Evolutionary conservation across 2,888 invertebrate species (phyloP), one percentile per base, ranked within the genome.

Genomic region (Troides aeacus): DNA sequence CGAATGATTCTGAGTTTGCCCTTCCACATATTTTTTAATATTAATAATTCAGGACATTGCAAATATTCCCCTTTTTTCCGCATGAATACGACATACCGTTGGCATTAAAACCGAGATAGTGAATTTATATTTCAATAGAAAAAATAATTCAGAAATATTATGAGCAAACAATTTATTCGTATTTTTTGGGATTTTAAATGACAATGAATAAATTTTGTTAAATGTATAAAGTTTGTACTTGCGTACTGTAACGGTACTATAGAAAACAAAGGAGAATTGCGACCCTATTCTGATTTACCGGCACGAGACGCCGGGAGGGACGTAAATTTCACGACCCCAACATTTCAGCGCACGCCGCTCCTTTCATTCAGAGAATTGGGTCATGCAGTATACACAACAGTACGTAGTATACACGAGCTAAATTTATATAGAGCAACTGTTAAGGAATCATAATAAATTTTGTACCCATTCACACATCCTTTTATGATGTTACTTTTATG

Each of bases 341-440:
- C 64, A 57, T 69, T 69, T 69, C 64, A 69, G 64, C 30, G 64
- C 50, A 56, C 56, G 23, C 60, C 61, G 64, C 68, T 64, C 64
- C 64, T 64, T 69, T 69, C 61, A 64, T 61, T 61, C 57, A 18
- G 64, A 56, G 69, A 69, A 69, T 64, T 69, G 56, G 69, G 69
- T 69, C 69, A 69, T 64, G 69, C 64, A 56, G 56, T 60, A 30
- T 30, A 30, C 30, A 30, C 30, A 30, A 5, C 30, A 30, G 30
- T 30, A 5, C 5, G 30, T 30, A 64, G 30, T 50, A 61, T 53
- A 64, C 42, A 23, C 23, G 18, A 64, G 60, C 36, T 64, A 69
- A 24, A 64, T 61, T 61, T 69, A 69, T 64, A 56, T 69, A 69
- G 60, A 60, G 10, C 64, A 69, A 24, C 56, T 42, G 23, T 68